Evolutionary conservation across 1,140 invertebrate genomes (phyloP).

Genomic region (Limonius californicus): DNA sequence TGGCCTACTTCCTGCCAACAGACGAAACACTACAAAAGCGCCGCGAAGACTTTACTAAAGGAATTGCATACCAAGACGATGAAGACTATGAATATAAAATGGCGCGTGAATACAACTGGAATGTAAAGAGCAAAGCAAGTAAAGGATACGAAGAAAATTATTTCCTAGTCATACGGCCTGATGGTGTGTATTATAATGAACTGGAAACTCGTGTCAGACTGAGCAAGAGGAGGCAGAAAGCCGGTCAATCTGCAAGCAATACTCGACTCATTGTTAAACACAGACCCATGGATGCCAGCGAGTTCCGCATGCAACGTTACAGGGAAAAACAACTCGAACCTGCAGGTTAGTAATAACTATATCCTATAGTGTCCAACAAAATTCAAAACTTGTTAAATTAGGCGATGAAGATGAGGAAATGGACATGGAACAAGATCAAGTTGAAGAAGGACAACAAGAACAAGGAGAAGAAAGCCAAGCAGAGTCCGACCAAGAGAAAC

Average conservation of each 20-base stretch:
- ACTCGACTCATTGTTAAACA: conserved; percentile 88
- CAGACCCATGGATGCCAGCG: conserved; percentile 77
- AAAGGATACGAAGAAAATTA: conserved; percentile 99
- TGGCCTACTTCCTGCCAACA: conserved; percentile 95
- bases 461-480: conserved; percentile 52
- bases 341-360: conserved; percentile 51
- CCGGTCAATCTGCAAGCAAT: conserved; percentile 71
- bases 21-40: conserved; percentile 89
- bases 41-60: conserved; percentile 70
- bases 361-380: conserved; percentile 40
- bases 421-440: conserved; percentile 54
- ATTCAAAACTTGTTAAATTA: conserved; percentile 54
- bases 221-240: conserved; percentile 82
- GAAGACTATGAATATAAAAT: conserved; percentile 94
- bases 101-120: conserved; percentile 96
- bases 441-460: conserved; percentile 64
- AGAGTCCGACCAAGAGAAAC: conserved; percentile 42
- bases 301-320: conserved; percentile 82
- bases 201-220: conserved; percentile 91
- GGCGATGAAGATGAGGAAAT: conserved; percentile 71
- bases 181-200: conserved; percentile 96
- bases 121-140: conserved; percentile 96
- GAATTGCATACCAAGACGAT: conserved; percentile 84
- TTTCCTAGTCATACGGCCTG: conserved; percentile 89
- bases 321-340: conserved; percentile 86